Base-by-base conservation (phyloP, 2,797 vertebrate species). In the Cygnus olor region DNA sequence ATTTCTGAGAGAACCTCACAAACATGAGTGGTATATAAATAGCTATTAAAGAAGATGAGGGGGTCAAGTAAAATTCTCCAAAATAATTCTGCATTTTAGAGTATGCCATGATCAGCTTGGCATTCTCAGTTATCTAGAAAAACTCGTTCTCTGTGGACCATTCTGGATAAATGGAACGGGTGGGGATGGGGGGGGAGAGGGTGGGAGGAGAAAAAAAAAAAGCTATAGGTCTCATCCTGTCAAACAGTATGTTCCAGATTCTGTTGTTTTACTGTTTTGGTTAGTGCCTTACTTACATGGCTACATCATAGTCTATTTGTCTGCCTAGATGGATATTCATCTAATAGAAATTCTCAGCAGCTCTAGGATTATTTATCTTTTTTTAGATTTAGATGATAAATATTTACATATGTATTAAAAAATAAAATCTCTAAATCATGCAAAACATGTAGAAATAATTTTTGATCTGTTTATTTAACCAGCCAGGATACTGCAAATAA, bases 381-480 rank as follows among this genome's bases (percentile, higher is more conserved):
- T 5, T 4, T 12, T 3, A 20, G 6, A 68, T 74, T 80, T 70
- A 45, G 28, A 30, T 20, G 6, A 79, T 36, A 82, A 95, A 91
- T 92, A 88, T 94, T 95, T 93, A 30, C 11, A 20, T 66, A 19
- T 13, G 27, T 63, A 49, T 79, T 94, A 87, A 90, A 94, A 94
- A 93, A 77, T 8, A 3, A 86, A 80, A 94, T 71, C 30, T 80
- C 40, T 86, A 84, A 68, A 90, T 84, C 20, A 9, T 1, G 6
- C 13, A 71, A 85, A 94, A 49, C n/a, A 63, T 27, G 20, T 5
- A 78, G 74, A 95, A 89, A 78, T 54, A 38, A 24, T 73, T 86
- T 89, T 94, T 90, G 4, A 63, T 54, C 40, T 77, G 5, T 77
- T 93, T 82, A 61, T 1, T 0, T 40, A 54, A 56, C 60, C 56